phyloP scores from a whole-genome alignment of 1,140 invertebrate species.

The Drosophila kurseongensis region DNA sequence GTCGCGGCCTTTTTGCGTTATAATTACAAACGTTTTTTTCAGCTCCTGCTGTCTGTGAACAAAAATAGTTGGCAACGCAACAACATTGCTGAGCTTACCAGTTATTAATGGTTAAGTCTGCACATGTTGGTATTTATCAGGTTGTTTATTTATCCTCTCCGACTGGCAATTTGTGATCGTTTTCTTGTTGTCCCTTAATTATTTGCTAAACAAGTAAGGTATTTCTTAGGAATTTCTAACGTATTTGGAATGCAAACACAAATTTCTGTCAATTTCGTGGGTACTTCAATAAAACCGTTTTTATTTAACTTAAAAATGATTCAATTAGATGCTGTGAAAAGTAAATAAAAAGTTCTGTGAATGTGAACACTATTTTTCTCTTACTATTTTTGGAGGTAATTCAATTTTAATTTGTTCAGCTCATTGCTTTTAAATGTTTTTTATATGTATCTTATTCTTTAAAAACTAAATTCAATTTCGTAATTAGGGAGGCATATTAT shows the following conservation, averaged over 20 bases:
- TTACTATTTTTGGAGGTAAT: too few species aligned
- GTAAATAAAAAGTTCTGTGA: too few species aligned
- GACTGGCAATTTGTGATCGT: constrained; percentile 59
- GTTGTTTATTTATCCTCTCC: constrained; percentile 21
- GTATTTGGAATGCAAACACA: constrained; percentile 9
- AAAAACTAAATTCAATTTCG: too few species aligned
- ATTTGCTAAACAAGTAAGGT: constrained; percentile 11
- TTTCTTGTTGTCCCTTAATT: constrained; percentile 21
- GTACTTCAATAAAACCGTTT: too few species aligned
- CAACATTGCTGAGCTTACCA: constrained; percentile 67
- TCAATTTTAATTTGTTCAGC: too few species aligned
- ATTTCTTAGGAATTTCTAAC: constrained; percentile 26
- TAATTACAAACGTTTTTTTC: constrained; percentile 66
- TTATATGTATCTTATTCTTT: too few species aligned
- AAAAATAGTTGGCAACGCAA: constrained; percentile 66
- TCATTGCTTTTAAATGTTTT: too few species aligned
- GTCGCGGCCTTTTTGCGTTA: constrained; percentile 80
- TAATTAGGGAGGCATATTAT: too few species aligned
- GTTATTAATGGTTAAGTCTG: constrained; percentile 77
- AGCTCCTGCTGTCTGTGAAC: constrained; percentile 29
- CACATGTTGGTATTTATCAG: constrained; percentile 68
- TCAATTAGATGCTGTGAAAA: too few species aligned
- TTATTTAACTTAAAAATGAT: too few species aligned
- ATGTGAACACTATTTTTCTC: too few species aligned
- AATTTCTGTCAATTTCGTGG: not conserved